phyloP scores from a whole-genome alignment of 2,113 vertebrate genomes.

The Nestor notabilis region DNA sequence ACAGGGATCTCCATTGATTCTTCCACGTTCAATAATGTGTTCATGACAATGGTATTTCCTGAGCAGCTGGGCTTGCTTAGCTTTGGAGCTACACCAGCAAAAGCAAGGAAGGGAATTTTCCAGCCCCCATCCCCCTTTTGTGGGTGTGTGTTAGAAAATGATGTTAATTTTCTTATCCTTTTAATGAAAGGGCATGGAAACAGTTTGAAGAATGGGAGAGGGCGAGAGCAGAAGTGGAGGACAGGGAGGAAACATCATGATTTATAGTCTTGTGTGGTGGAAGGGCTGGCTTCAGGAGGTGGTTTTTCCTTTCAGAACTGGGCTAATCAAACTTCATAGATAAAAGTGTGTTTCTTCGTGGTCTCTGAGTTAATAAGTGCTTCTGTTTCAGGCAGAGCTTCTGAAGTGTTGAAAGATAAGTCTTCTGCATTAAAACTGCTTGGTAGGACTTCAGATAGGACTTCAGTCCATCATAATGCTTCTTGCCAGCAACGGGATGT shows the following conservation, averaged over 20 bases:
- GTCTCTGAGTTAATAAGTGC: background rate
- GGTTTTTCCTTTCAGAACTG: background rate
- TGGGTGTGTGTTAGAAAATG: background rate
- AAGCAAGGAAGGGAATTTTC: conserved; percentile 65
- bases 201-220: background rate
- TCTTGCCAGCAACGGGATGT: background rate
- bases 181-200: background rate
- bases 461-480: background rate
- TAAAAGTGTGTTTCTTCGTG: background rate
- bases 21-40: conserved; percentile 70
- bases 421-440: background rate
- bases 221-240: background rate
- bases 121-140: background rate
- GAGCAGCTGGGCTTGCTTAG: conserved; percentile 78
- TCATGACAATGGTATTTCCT: conserved; percentile 80
- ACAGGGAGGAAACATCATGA: background rate
- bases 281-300: background rate
- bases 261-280: background rate
- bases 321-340: background rate
- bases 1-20: conserved; percentile 48
- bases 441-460: background rate
- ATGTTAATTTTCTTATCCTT: background rate
- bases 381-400: background rate
- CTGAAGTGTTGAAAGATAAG: background rate
- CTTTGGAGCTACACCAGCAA: conserved; percentile 43